phyloP scores from a whole-genome alignment of 2,888 invertebrate genomes.

The Phytoseiulus persimilis region DNA sequence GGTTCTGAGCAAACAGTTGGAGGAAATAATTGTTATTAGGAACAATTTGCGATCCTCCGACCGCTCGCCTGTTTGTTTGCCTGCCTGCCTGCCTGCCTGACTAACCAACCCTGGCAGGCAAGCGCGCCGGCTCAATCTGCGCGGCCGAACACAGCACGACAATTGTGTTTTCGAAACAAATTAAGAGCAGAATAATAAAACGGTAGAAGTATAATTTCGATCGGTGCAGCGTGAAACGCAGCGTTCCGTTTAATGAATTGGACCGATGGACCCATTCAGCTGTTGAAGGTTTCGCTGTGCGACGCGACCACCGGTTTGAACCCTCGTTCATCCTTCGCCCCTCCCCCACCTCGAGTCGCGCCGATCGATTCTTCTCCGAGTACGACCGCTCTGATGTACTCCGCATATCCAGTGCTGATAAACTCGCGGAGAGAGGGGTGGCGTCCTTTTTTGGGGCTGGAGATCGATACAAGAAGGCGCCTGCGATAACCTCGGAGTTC shows the following conservation, averaged over 20 bases:
- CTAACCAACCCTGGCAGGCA: not conserved
- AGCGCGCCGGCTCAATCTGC: not conserved
- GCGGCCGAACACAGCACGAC: not conserved
- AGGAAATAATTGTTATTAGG: not conserved
- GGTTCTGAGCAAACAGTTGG: not conserved
- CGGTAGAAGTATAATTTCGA: not conserved
- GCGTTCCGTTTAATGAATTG: not conserved
- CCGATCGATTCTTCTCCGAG: not conserved
- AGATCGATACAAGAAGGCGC: not conserved
- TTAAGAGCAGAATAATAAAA: not conserved
- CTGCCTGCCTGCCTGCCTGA: not conserved
- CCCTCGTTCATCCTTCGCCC: not conserved
- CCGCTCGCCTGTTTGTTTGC: not conserved
- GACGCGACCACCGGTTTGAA: not conserved
- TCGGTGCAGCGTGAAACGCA: not conserved
- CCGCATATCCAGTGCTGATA: not conserved
- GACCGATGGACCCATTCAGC: not conserved
- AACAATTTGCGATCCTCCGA: not conserved
- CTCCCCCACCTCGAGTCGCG: not conserved
- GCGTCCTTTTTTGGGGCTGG: not conserved
- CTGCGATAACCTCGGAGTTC: not conserved
- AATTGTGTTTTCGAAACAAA: not conserved
- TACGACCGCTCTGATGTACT: not conserved
- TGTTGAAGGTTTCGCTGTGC: not conserved
- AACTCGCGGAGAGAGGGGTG: not conserved